Base-by-base conservation (phyloP, 2,113 vertebrate genomes). In the Oryzias woworae region DNA sequence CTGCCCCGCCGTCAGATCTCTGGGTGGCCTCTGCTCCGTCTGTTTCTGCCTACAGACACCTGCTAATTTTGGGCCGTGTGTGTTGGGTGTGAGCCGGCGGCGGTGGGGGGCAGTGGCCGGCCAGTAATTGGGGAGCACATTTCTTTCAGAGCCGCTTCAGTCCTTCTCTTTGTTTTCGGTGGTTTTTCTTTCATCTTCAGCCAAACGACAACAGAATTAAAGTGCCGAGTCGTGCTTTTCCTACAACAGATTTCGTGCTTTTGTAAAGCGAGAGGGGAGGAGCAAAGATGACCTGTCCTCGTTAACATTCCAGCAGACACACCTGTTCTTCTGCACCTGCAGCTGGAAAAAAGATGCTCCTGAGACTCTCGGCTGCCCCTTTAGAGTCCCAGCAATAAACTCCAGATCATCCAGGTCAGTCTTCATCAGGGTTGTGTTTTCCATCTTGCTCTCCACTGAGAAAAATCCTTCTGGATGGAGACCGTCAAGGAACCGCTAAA, bases 401-500 rank as follows among this genome's bases (percentile, higher is more conserved):
- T 20, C 6, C 31, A 36, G 7, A 36, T 28, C 26, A 28, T 28
- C 26, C 1, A 10, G 31, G 31, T 36, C 7, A 31, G 28, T 28
- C 4, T 28, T 28, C 5, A 28, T 28, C 26, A 28, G 20, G 20
- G 26, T 5, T 26, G 26, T 26, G 26, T 36, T 36, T 28, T 10
- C 88, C 22, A 52, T 67, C 78, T 71, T 89, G 81, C 28, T 31
- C 28, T 31, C 28, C 28, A 31, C 28, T 7, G 5, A 7, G 82
- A 89, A 92, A 91, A 88, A 89, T 71, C 72, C 64, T 75, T 66
- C 85, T 86, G 85, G 90, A 77, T 90, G 92, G 86, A 91, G 90
- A 91, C 80, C 82, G 87, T 92, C 86, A 77, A 90, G 91, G 85
- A 90, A 91, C 92, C 91, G 91, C 94, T 93, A 93, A 95, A 95